Percentiles rank a stretch among this genome's conserved stretches.
These are phyloP conservation scores for Drosophila eugracilis DNA, from an alignment of 1,140 invertebrate genomes.

Conservation along the genomic window DNA sequence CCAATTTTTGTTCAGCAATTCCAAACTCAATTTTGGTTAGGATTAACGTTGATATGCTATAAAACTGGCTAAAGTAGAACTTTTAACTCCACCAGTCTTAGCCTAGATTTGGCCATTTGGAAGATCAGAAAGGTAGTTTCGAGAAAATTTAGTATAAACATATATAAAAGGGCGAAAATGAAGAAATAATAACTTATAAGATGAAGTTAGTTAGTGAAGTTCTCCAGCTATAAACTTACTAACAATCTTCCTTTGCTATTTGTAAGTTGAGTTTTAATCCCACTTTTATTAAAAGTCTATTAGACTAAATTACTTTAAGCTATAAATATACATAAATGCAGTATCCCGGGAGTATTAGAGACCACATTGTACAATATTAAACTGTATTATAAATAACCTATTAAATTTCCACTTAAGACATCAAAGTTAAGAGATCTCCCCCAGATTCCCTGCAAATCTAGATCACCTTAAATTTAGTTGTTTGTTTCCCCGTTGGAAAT, in stretches of 20 bases:
- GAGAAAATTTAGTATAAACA: background rate
- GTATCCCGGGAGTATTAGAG: too few relatives aligned
- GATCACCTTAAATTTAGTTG: conserved; percentile 57
- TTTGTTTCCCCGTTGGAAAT: conserved; percentile 39
- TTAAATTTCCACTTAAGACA: background rate
- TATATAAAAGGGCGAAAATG: too few relatives aligned
- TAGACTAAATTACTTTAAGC: too few relatives aligned
- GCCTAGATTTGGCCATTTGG: conserved; percentile 25
- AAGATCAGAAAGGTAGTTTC: conserved; percentile 12
- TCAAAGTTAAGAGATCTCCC: conserved; percentile 7
- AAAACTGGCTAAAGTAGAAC: conserved; percentile 47
- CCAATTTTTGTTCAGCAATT: conserved; percentile 33
- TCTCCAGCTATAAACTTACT: background rate
- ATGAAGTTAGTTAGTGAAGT: too few relatives aligned
- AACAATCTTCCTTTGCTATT: too few relatives aligned
- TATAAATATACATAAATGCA: too few relatives aligned
- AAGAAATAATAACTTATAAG: too few relatives aligned
- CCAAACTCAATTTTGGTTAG: conserved; percentile 73
- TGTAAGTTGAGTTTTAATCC: too few relatives aligned
- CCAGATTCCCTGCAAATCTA: background rate
- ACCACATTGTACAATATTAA: background rate
- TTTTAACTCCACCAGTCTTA: conserved; percentile 45
- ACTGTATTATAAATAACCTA: background rate
- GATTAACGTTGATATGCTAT: conserved; percentile 75
- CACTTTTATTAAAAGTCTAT: too few relatives aligned